phyloP scores from a whole-genome alignment of 2,888 invertebrate genomes.

The Craniophora ligustri region DNA sequence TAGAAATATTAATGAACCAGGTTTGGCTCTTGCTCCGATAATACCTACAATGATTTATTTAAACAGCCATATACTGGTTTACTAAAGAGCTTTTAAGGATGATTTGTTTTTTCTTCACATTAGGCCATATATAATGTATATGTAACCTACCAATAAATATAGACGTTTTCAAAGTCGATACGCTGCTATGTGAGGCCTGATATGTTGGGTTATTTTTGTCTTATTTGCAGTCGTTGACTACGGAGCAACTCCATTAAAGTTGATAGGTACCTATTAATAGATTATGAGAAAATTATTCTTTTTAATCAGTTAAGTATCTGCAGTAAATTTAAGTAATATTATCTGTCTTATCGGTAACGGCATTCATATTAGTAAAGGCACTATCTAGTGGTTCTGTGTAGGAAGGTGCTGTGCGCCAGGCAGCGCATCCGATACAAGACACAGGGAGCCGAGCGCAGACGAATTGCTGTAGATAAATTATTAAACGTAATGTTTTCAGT shows the following conservation, averaged over 20 bases:
- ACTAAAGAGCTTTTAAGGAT: background rate
- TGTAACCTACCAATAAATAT: no score
- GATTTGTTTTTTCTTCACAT: no score
- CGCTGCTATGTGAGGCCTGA: constrained; percentile 8
- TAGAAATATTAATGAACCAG: constrained; percentile 76
- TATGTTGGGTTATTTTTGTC: constrained; percentile 21
- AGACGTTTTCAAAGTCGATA: background rate
- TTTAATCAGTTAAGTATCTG: constrained; percentile 55
- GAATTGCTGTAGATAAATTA: constrained; percentile 77
- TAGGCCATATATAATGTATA: no score
- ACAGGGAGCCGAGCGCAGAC: constrained; percentile 64
- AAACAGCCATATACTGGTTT: background rate
- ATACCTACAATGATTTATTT: constrained; percentile 20
- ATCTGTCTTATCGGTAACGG: constrained; percentile 48
- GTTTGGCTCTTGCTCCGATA: constrained; percentile 30
- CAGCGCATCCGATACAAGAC: constrained; percentile 47
- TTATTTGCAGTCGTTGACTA: constrained; percentile 31
- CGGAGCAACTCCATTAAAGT: constrained; percentile 45
- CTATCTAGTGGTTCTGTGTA: constrained; percentile 42
- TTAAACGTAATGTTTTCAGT: constrained; percentile 74
- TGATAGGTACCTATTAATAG: constrained; percentile 44
- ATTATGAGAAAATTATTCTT: constrained; percentile 48
- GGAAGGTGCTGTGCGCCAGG: constrained; percentile 39
- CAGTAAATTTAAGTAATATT: constrained; percentile 50
- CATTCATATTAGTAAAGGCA: constrained; percentile 56